A percentile compares a stretch with the other conserved stretches of the same genome.
Evolutionary conservation across 2,113 vertebrate species (phyloP).

Genomic region (Chloropsis hardwickii): DNA sequence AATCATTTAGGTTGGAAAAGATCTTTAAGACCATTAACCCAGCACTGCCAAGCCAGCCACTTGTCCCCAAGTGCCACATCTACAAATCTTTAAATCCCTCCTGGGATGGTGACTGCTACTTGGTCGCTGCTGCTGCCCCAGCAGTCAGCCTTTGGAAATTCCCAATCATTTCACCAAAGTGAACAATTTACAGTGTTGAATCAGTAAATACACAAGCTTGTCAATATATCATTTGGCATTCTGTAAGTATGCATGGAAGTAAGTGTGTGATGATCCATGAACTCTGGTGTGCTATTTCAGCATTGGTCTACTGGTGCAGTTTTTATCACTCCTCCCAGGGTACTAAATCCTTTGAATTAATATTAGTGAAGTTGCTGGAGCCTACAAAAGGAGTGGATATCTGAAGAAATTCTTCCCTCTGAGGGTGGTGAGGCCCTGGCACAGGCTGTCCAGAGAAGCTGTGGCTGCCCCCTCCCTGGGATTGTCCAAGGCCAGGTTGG

Average conservation of each 20-base stretch:
- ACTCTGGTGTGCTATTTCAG: not conserved
- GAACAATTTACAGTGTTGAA: not conserved
- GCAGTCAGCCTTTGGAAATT: not conserved
- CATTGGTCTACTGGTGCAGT: not conserved
- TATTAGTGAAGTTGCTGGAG: not conserved
- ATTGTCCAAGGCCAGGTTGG: not conserved
- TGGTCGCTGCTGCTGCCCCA: not conserved
- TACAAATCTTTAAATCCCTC: not conserved
- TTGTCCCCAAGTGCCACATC: not conserved
- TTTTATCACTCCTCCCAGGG: not conserved
- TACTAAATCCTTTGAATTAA: not conserved
- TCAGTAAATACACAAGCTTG: not conserved
- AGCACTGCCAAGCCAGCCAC: not conserved
- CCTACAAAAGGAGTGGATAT: not conserved
- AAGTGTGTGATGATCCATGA: not conserved
- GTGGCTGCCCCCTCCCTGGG: not conserved
- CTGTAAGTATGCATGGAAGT: not conserved
- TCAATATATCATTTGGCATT: not conserved
- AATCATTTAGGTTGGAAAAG: not conserved
- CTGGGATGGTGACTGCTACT: not conserved
- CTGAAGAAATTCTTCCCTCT: not conserved
- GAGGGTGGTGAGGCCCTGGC: not conserved
- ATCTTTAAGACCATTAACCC: not conserved
- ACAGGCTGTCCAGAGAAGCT: not conserved
- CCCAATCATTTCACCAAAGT: not conserved